Base-by-base conservation (phyloP, 2,113 vertebrate genomes). In the Oenanthe oenanthe region DNA sequence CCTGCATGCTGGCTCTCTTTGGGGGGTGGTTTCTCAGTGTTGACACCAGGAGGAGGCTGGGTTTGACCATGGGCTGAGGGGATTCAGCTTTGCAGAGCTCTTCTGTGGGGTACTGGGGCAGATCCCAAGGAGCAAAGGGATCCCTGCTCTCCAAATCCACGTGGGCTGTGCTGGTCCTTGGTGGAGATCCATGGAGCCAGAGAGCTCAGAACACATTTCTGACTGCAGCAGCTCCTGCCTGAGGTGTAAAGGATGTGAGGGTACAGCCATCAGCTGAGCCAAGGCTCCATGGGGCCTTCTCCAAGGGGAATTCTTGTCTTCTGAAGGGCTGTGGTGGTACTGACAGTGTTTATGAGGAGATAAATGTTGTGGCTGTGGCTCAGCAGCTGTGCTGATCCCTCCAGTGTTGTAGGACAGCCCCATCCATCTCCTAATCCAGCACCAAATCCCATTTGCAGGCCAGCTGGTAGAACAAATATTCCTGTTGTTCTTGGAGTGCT, bases 121-220 rank as follows among this genome's bases (percentile, higher is more conserved):
- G 38, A 21, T 61, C 40, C 22, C 20, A n/a, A 31, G 60, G 77
- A 25, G 17, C 36, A 47, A 31, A 61, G 8, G 9, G 22, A 25
- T 84, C 0, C 2, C 73, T 47, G n/a, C 43, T 48, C 0, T 34
- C 60, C 29, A 18, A 26, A 65, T 40, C 13, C n/a, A 2, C 0
- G 9, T 21, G 22, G 24, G 19, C 45, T 28, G 28, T 45, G 45
- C 45, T 45, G 45, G 45, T 45, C 45, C 45, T 20, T 20, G 36
- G 3, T 32, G 68, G 58, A 31, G 18, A 17, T 57, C 21, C 25
- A 0, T 3, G 54, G n/a, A 38, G 43, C 7, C 32, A n/a, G n/a
- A 67, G 70, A 60, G 56, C 45, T 48, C 60, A 16, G 24, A n/a
- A 4, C 31, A 43, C 19, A 1, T 28, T 45, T 78, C 53, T 47